Evolutionary conservation across 2,888 invertebrate species (phyloP).

Genomic region (Amiota minor): DNA sequence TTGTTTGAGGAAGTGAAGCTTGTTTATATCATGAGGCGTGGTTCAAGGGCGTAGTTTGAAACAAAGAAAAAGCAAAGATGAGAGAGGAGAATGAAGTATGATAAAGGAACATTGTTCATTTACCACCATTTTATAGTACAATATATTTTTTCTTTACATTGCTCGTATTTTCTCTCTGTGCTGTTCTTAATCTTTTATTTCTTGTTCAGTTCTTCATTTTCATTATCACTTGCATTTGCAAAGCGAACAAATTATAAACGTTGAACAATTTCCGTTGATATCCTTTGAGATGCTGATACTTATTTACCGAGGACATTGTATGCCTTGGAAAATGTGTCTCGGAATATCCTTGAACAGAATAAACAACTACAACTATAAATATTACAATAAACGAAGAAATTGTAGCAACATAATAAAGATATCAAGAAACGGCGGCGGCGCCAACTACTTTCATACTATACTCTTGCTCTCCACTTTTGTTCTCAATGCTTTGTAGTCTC

Average conservation of each 20-base stretch:
- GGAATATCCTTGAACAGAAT: too few species aligned
- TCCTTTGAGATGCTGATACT: constrained; percentile 27
- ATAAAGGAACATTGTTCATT: too few species aligned
- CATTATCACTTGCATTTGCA: background rate
- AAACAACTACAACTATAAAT: too few species aligned
- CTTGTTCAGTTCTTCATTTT: background rate
- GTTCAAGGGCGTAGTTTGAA: background rate
- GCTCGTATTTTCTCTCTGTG: background rate
- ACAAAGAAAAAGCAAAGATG: too few species aligned
- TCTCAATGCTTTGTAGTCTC: background rate
- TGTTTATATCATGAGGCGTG: background rate
- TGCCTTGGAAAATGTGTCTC: too few species aligned
- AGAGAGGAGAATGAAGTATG: too few species aligned
- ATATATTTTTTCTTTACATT: background rate
- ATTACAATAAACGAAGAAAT: too few species aligned
- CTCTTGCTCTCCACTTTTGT: too few species aligned
- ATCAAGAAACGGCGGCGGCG: too few species aligned
- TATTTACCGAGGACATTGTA: constrained; percentile 21
- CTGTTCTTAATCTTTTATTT: background rate
- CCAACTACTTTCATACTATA: too few species aligned
- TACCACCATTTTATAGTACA: too few species aligned
- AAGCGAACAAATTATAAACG: constrained; percentile 22
- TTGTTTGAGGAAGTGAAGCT: constrained; percentile 7
- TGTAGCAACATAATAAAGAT: background rate
- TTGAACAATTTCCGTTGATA: constrained; percentile 18